Conservation (phyloP, 2,888 invertebrate species). For the Nephrocerus scutellatus region DNA sequence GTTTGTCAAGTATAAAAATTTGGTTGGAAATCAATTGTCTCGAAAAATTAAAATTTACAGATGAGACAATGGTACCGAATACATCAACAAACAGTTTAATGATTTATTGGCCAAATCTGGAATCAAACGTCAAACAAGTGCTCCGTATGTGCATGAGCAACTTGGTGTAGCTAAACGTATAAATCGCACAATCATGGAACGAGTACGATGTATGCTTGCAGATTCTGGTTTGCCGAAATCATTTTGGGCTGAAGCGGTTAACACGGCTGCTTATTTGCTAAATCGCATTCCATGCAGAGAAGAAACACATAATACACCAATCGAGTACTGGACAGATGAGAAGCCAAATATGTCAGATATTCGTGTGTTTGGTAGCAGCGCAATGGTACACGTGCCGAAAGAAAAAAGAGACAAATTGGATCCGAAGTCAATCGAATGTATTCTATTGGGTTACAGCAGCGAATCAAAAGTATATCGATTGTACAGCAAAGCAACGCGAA, state of each 20-base stretch:
- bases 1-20: slow-evolving; percentile 15
- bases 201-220: slow-evolving; percentile 13
- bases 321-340: slow-evolving; percentile 16
- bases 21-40: slow-evolving; percentile 18
- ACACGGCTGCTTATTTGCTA: slow-evolving; percentile 8
- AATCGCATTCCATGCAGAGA: slow-evolving; percentile 10
- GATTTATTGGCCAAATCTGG: slow-evolving; percentile 12
- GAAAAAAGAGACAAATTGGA: slow-evolving; percentile 18
- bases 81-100: slow-evolving; percentile 13
- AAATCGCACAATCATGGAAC: slow-evolving; percentile 15
- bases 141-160: slow-evolving; percentile 7
- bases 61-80: slow-evolving; percentile 17
- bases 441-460: slow-evolving; percentile 16
- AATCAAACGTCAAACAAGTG: slow-evolving; percentile 11
- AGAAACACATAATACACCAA: slow-evolving; percentile 13
- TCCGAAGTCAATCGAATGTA: slow-evolving; percentile 16
- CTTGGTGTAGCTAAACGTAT: slow-evolving; percentile 9
- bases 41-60: slow-evolving; percentile 14
- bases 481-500: slow-evolving; percentile 4
- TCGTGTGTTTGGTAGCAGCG: slow-evolving; percentile 18
- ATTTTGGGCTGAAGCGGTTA: slow-evolving; percentile 13
- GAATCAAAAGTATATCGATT: slow-evolving; percentile 17
- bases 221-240: slow-evolving; percentile 7
- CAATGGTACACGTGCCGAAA: slow-evolving; percentile 19
- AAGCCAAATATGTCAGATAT: slow-evolving; percentile 12